Conservation (phyloP, 2,888 invertebrate species). For the Parascotia fuliginaria region DNA sequence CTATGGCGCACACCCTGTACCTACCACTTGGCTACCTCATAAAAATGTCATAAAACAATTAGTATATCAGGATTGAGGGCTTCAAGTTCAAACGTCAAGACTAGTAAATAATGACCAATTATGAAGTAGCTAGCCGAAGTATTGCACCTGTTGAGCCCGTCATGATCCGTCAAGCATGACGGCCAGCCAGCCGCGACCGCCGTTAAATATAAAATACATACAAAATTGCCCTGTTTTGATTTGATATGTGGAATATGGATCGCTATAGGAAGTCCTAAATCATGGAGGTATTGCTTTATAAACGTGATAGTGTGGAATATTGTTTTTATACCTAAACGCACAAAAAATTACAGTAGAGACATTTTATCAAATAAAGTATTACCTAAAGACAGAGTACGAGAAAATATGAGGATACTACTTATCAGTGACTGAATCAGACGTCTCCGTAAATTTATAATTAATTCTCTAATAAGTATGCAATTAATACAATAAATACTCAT, state of each 20-base stretch:
- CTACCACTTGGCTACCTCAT: conserved; percentile 19
- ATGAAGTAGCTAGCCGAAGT: conserved; percentile 39
- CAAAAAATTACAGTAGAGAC: too few relatives aligned
- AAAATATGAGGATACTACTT: too few relatives aligned
- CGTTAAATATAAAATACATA: conserved; percentile 48
- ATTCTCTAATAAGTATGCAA: too few relatives aligned
- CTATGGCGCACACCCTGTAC: not conserved
- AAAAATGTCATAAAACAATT: conserved; percentile 35
- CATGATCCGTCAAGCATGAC: conserved; percentile 63
- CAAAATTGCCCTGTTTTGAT: conserved; percentile 43
- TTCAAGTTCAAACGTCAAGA: conserved; percentile 14
- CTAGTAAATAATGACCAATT: conserved; percentile 31
- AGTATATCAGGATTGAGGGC: conserved; percentile 14
- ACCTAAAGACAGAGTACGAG: too few relatives aligned
- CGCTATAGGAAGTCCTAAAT: not conserved
- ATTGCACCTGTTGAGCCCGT: conserved; percentile 68
- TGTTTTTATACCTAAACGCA: too few relatives aligned
- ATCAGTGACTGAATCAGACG: too few relatives aligned
- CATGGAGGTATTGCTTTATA: not conserved
- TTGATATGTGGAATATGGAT: conserved; percentile 17
- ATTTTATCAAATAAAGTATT: too few relatives aligned
- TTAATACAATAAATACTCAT: too few relatives aligned
- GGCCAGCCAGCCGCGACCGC: conserved; percentile 52
- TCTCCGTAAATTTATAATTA: too few relatives aligned
- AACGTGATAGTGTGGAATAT: not conserved